Evolutionary conservation across 1,140 invertebrate genomes (phyloP).

Genomic region (Microplitis demolitor): DNA sequence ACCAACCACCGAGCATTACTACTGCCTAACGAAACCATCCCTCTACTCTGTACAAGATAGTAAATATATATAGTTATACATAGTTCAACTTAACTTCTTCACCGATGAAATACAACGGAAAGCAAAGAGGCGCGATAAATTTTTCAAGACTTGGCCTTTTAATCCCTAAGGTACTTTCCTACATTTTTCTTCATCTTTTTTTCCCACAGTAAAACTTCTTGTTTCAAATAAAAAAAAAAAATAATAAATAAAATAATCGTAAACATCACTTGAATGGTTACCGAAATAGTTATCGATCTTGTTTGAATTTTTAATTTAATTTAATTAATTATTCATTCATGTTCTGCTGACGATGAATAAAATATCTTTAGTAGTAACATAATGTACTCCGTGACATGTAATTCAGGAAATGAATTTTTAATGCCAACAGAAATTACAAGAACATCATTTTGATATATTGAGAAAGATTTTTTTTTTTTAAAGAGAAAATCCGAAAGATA

Average conservation of each 20-base stretch:
- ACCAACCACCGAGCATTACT: slow-evolving; percentile 17
- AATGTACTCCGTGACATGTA: too few relatives aligned
- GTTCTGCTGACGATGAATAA: not conserved
- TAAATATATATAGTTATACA: too few relatives aligned
- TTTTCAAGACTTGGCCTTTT: slow-evolving; percentile 21
- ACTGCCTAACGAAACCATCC: slow-evolving; percentile 4
- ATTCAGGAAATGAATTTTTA: too few relatives aligned
- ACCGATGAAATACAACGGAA: slow-evolving; percentile 22
- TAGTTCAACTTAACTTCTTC: not conserved
- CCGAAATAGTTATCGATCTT: not conserved
- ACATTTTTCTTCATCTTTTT: slow-evolving; percentile 2
- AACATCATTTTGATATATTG: too few relatives aligned
- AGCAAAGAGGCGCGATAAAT: slow-evolving; percentile 27
- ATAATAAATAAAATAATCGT: too few relatives aligned
- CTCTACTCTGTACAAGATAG: not conserved
- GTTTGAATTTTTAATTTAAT: not conserved
- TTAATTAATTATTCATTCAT: not conserved
- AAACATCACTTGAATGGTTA: not conserved
- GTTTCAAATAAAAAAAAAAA: not conserved
- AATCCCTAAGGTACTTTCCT: slow-evolving; percentile 14
- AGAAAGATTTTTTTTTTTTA: too few relatives aligned
- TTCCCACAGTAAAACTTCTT: not conserved
- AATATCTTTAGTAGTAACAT: too few relatives aligned
- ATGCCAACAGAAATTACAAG: too few relatives aligned
- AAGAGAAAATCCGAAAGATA: too few relatives aligned